These are phyloP conservation scores for Tapirus terrestris DNA, from an alignment of 2,113 vertebrate genomes.

Conservation along the genomic window DNA sequence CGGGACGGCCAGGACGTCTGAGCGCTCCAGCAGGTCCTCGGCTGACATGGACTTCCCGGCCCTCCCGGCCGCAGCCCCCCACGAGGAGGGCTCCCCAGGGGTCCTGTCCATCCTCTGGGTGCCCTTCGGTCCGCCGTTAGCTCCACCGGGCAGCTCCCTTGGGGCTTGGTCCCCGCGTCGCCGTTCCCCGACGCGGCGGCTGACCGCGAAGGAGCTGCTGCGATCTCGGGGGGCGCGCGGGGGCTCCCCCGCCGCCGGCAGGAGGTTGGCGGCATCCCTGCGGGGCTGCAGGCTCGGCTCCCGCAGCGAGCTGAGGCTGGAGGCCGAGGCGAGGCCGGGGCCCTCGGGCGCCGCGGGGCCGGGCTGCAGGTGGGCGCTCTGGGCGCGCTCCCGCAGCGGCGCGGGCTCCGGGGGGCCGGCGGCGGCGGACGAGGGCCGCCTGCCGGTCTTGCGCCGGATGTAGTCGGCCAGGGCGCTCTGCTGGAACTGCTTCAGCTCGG, in stretches of 20 bases:
- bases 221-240: conserved; percentile 59
- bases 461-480: conserved; percentile 94
- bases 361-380: conserved; percentile 86
- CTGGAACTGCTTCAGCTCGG: conserved; percentile 93
- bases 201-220: conserved; percentile 69
- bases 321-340: conserved; percentile 87
- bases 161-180: conserved; percentile 63
- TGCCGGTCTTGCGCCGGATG: conserved; percentile 92
- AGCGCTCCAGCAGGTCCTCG: conserved; percentile 91
- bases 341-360: conserved; percentile 77
- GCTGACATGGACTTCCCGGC: conserved; percentile 92
- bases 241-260: conserved; percentile 84
- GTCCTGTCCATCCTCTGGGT: conserved; percentile 72
- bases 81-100: conserved; percentile 70
- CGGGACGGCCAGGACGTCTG: conserved; percentile 76
- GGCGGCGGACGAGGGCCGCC: conserved; percentile 73
- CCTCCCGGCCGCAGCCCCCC: conserved; percentile 46
- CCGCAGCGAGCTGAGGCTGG: conserved; percentile 92
- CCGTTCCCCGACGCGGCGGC: conserved; percentile 63
- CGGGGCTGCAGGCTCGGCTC: conserved; percentile 84
- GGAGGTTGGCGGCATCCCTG: conserved; percentile 79
- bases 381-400: conserved; percentile 84
- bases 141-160: conserved; percentile 33
- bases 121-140: background rate
- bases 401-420: conserved; percentile 64